A percentile compares a stretch with the other conserved stretches of the same genome.
Evolutionary conservation across 2,888 invertebrate genomes (phyloP).

Genomic region (Dexiosoma caninum): DNA sequence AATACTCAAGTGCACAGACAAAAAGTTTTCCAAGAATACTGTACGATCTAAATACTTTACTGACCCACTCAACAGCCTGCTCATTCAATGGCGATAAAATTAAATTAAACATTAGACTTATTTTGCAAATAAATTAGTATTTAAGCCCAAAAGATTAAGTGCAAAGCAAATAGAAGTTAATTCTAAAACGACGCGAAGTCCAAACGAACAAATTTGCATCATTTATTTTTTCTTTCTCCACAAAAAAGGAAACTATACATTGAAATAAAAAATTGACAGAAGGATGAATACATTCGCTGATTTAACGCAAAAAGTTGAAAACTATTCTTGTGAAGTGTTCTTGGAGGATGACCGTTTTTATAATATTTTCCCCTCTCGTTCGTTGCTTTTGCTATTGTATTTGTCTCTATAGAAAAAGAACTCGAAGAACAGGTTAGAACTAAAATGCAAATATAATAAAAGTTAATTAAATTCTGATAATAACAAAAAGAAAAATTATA

Average conservation of each 20-base stretch:
- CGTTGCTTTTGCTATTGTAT: not conserved
- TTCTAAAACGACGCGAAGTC: constrained; percentile 8
- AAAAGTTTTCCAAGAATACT: constrained; percentile 19
- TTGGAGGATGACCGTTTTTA: constrained; percentile 13
- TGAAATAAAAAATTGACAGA: not conserved
- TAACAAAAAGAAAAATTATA: constrained; percentile 58
- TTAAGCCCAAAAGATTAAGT: constrained; percentile 52
- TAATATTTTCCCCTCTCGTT: not conserved
- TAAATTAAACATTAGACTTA: constrained; percentile 42
- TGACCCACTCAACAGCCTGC: constrained; percentile 8
- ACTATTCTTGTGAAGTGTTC: constrained; percentile 10
- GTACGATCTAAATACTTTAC: not conserved
- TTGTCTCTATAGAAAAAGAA: not conserved
- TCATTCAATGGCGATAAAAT: constrained; percentile 63
- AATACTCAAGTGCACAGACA: not conserved
- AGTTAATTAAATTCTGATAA: constrained; percentile 72
- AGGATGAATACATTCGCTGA: not conserved
- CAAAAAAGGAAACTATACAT: not conserved
- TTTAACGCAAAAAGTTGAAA: constrained; percentile 10
- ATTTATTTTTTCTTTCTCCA: not conserved
- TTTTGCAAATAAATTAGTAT: not conserved
- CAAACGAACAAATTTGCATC: constrained; percentile 44
- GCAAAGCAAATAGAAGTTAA: constrained; percentile 53
- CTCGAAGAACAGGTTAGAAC: constrained; percentile 26
- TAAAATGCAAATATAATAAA: constrained; percentile 70